These are phyloP conservation scores for Rhyacophila brunnea DNA, from an alignment of 1,140 invertebrate species.

Conservation along the genomic window DNA sequence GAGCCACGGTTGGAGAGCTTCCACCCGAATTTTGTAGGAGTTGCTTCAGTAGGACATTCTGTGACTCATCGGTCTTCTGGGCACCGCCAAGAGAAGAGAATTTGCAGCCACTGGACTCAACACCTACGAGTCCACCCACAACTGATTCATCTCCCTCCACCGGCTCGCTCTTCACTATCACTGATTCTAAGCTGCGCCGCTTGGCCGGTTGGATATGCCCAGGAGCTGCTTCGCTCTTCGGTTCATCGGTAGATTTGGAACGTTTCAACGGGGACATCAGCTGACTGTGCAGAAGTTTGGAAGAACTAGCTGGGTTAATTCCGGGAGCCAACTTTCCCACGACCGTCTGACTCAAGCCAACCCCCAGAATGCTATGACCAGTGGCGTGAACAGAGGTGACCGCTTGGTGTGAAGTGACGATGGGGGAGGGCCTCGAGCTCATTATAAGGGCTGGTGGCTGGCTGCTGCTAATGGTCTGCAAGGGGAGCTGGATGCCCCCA, in stretches of 20 bases:
- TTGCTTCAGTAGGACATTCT: constrained; percentile 88
- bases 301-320: constrained; percentile 49
- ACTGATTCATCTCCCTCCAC: constrained; percentile 48
- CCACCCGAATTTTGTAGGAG: constrained; percentile 79
- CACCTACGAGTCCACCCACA: constrained; percentile 4
- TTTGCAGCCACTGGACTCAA: constrained; percentile 38
- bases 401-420: constrained; percentile 24
- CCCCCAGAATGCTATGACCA: constrained; percentile 16
- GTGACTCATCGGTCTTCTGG: constrained; percentile 71
- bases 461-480: constrained; percentile 52
- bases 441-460: constrained; percentile 55
- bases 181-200: constrained; percentile 52
- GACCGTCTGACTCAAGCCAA: constrained; percentile 40
- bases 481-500: constrained; percentile 49
- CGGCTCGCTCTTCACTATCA: constrained; percentile 53
- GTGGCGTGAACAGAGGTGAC: constrained; percentile 1
- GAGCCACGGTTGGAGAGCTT: constrained; percentile 52
- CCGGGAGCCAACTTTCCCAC: constrained; percentile 43
- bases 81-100: constrained; percentile 36
- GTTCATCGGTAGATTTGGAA: constrained; percentile 55
- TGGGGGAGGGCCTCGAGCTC: constrained; percentile 47
- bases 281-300: constrained; percentile 57
- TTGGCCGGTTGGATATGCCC: constrained; percentile 52
- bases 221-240: constrained; percentile 50
- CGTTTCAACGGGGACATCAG: constrained; percentile 55